Conservation (phyloP, 2,113 vertebrate genomes). For the Hemicordylus capensis region DNA sequence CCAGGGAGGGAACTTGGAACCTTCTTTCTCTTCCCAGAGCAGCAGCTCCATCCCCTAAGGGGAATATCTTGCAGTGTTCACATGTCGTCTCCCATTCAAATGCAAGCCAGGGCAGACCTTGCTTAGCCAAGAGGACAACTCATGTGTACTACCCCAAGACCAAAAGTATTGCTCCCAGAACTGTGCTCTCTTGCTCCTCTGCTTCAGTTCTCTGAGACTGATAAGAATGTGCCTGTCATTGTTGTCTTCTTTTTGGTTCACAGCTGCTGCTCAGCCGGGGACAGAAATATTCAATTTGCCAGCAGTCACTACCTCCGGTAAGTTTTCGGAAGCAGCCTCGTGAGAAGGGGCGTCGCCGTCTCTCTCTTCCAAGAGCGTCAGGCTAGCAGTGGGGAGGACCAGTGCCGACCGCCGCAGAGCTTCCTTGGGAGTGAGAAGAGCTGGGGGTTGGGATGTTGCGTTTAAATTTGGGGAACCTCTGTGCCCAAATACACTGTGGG, state of each 20-base stretch:
- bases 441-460: not conserved
- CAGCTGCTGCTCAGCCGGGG: constrained; percentile 95
- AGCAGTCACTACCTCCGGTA: constrained; percentile 95
- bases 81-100: too few relatives aligned
- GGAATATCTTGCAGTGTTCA: too few relatives aligned
- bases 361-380: too few relatives aligned
- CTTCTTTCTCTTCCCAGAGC: too few relatives aligned
- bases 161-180: not conserved
- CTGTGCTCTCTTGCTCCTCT: not conserved
- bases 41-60: too few relatives aligned
- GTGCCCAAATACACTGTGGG: not conserved
- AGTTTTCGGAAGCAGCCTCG: constrained; percentile 42
- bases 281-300: constrained; percentile 99
- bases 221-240: constrained; percentile 27
- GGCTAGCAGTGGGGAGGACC: too few relatives aligned
- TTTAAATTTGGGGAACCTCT: not conserved
- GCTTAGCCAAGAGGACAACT: too few relatives aligned
- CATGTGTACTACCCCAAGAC: constrained; percentile 94
- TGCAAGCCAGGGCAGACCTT: too few relatives aligned
- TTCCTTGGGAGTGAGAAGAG: not conserved
- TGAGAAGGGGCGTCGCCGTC: too few relatives aligned
- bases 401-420: too few relatives aligned
- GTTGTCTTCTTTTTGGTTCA: constrained; percentile 51
- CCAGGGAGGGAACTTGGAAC: too few relatives aligned
- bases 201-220: constrained; percentile 5